Evolutionary conservation across 2,797 vertebrate species (phyloP).

Genomic region (Ptychadena robeensis): DNA sequence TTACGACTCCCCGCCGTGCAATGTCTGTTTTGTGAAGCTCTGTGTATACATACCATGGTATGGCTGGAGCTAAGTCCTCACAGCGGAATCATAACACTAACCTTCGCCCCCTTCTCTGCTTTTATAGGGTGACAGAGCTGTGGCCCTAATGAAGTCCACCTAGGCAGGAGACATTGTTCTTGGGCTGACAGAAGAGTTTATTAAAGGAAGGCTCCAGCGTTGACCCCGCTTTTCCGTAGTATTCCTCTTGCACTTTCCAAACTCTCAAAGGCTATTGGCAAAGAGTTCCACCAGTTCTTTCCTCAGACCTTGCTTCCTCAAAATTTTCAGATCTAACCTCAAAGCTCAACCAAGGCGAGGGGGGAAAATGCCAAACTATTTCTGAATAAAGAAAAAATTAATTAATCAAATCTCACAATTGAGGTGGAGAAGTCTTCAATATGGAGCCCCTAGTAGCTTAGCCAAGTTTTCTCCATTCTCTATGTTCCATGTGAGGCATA

Average conservation of each 20-base stretch:
- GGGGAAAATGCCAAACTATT: too few relatives aligned
- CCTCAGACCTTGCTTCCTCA: neutral
- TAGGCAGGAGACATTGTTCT: neutral
- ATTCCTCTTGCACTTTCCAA: neutral
- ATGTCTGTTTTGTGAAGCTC: slow-evolving; percentile 58
- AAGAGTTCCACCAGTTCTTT: neutral
- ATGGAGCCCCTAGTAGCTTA: too few relatives aligned
- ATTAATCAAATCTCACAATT: too few relatives aligned
- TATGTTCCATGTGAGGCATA: too few relatives aligned
- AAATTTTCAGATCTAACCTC: neutral
- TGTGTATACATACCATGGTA: slow-evolving; percentile 44
- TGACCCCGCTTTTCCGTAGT: neutral
- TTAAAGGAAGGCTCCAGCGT: neutral
- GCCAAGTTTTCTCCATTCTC: too few relatives aligned
- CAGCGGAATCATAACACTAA: slow-evolving; percentile 22
- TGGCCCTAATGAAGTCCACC: slow-evolving; percentile 6
- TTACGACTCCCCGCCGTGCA: slow-evolving; percentile 50
- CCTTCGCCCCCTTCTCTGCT: slow-evolving; percentile 20
- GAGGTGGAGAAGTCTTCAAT: too few relatives aligned
- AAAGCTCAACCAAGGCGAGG: too few relatives aligned
- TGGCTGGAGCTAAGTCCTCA: slow-evolving; percentile 20
- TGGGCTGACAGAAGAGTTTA: slow-evolving; percentile 10
- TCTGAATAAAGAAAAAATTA: too few relatives aligned
- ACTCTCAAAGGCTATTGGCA: neutral
- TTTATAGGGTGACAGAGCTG: slow-evolving; percentile 15